Base-by-base conservation (phyloP, 2,797 vertebrate species). In the Heterohyrax brucei region DNA sequence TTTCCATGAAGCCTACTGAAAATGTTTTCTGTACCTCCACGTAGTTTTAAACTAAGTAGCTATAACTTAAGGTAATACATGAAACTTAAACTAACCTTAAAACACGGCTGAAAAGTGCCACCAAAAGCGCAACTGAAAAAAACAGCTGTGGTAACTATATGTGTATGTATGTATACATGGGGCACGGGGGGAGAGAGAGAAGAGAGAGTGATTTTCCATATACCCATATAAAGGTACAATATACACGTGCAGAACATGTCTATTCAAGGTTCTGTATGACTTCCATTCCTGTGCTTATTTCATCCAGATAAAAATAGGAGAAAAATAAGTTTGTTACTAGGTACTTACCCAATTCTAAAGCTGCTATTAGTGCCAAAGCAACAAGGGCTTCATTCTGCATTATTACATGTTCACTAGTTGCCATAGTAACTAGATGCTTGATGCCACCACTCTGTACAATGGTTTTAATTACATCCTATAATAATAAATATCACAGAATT, bases 351-450 rank as follows among this genome's bases (percentile, higher is more conserved):
- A 99, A 98, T 98, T 99, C 99, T 98, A 99, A 99, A 28, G 99
- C 99, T 0, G 99, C 99, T 97, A 99, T 99, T 97, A 99, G 98
- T 70, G 99, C 99, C 98, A 99, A 96, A 70, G 99, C 99, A 97
- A 99, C 99, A 33, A 99, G 99, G 4, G 99, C 99, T 98, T 99
- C 99, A 0, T 99, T 99, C 98, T 99, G 99, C 99, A 99, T 99
- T 97, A 99, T 99, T 99, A 99, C 99, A 39, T 99, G 99, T 98
- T 99, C 99, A 16, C 99, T 99, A 73, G 99, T 99, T 93, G 99
- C 99, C 99, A 99, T 99, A 98, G 99, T 99, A 95, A 99, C 99
- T 97, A 99, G 98, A 97, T 99, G 99, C 98, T 99, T 99, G 98
- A 99, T 99, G 93, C 99, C 99, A 87, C 99, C 99, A 39, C 99